Base-by-base conservation (phyloP, 2,797 vertebrate species). In the Rhinoraja longicauda region DNA sequence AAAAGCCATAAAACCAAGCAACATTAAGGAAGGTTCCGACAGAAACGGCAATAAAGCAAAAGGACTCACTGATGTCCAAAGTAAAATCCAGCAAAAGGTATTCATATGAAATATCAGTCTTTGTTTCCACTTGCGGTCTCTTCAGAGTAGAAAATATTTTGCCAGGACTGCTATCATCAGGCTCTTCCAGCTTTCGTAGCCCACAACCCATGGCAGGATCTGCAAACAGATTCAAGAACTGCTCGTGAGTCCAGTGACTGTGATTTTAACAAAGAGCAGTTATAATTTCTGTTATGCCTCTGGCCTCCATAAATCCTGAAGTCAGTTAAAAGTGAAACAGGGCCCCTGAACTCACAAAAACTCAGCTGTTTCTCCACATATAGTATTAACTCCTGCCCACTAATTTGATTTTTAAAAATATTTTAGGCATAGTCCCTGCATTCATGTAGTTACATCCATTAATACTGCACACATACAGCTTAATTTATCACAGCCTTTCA, bases 131-230 rank as follows among this genome's bases (percentile, higher is more conserved):
- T 95, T 99, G 98, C 0, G 98, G 97, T 96, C 99, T 98, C 96
- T 98, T 99, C 95, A 99, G 93, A 0, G 98, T 99, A 95, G 99
- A 99, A 95, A 99, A 99, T 94, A 99, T 99, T 94, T 99, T 99
- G 95, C 99, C 99, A 93, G 98, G 98, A 93, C 98, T 99, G 96
- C 97, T 98, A 95, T 99, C 98, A 96, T 99, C 99, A 93, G 98
- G 97, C 94, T 99, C 98, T 95, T 99, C 98, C 95, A 99, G 97
- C 94, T 99, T 99, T 94, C 99, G 95, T 93, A 99, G 96, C 95
- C 99, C 99, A 95, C 99, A 99, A 97, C 99, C 99, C 99, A 99
- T 99, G 95, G 95, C 96, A 95, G 94, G 93, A 94, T 94, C 95
- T 96, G 95, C 93, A 95, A 95, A 93, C 93, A 96, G 94, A 94